A percentile compares a stretch with the other conserved stretches of the same genome.
phyloP scores from a whole-genome alignment of 1,140 invertebrate genomes.

The Drosophila teissieri region DNA sequence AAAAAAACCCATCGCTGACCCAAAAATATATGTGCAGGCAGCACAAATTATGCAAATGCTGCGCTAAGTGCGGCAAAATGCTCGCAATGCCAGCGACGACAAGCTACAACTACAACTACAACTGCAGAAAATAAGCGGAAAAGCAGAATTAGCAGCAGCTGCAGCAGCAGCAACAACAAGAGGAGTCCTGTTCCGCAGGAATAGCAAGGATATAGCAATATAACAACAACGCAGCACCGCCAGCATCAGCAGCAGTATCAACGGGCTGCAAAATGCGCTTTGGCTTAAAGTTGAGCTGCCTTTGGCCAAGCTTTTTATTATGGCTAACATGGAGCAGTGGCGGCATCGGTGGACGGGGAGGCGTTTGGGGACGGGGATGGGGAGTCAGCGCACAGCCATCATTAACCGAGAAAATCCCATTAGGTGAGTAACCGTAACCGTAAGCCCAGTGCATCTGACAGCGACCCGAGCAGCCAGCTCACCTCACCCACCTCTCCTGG shows the following conservation, averaged over 20 bases:
- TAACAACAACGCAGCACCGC: constrained; percentile 5
- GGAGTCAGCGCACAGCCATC: constrained; percentile 73
- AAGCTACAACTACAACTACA: constrained; percentile 40
- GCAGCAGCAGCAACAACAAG: constrained; percentile 23
- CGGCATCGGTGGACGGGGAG: not conserved
- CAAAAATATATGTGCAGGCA: constrained; percentile 37
- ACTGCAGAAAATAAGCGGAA: constrained; percentile 36
- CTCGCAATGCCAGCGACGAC: constrained; percentile 56
- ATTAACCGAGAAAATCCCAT: constrained; percentile 84
- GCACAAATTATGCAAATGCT: constrained; percentile 64
- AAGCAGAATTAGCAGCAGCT: constrained; percentile 22
- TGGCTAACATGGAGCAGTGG: constrained; percentile 68
- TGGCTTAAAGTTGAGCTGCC: constrained; percentile 64
- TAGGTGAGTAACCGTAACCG: constrained; percentile 77
- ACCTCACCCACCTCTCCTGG: not conserved
- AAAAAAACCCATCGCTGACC: not conserved
- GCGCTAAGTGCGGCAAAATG: constrained; percentile 65
- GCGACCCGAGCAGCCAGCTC: constrained; percentile 7
- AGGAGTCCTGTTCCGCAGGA: constrained; percentile 24
- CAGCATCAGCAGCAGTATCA: constrained; percentile 32
- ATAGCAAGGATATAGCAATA: constrained; percentile 32
- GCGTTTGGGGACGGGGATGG: not conserved
- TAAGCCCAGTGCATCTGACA: constrained; percentile 49
- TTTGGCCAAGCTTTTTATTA: constrained; percentile 70
- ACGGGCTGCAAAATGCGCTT: constrained; percentile 72